Base-by-base conservation (phyloP, 2,113 vertebrate genomes). In the Sylvilagus bachmani region DNA sequence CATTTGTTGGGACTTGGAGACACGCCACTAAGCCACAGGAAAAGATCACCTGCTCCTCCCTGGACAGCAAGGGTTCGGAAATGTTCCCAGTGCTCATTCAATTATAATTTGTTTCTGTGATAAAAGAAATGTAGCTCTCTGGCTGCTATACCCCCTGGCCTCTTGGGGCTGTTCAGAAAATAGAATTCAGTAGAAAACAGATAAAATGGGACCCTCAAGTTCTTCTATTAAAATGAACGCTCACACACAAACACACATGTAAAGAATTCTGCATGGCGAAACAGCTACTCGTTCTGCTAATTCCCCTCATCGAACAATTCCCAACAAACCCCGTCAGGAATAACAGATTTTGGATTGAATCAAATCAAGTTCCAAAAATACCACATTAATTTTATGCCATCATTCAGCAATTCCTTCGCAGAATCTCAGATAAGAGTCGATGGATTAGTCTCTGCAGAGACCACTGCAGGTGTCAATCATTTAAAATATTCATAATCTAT, bases 71-170 rank as follows among this genome's bases (percentile, higher is more conserved):
- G 22, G 14, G 21, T 58, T 44, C 62, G 7, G 33, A 24, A 10
- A 0, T 17, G n/a, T 16, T 78, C 67, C 62, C 74, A 1, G 9
- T 1, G 22, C n/a, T 64, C 53, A 55, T 86, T 86, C 61, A 31
- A 27, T 87, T 71, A 84, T 2, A 3, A 73, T 83, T 77, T 93
- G 74, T 62, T 84, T 64, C 70, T 24, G 9, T 7, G 84, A 89
- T 81, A 70, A 86, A 44, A 70, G 80, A 94, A 91, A 87, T 73
- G 86, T 29, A 84, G 90, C n/a, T 69, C 51, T 53, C 67, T 36
- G 19, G 24, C 79, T 53, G 61, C 70, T 55, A 16, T 19, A 8
- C 22, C 61, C 22, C 38, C 70, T 27, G 74, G 85, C 33, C 95
- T 82, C 81, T 62, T 55, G 7, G 31, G 81, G 44, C 55, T 62